Evolutionary conservation across 37 sponge, comb jelly and placozoan genomes (phyloP).

Genomic region (Diacarnus erythraeanus): DNA sequence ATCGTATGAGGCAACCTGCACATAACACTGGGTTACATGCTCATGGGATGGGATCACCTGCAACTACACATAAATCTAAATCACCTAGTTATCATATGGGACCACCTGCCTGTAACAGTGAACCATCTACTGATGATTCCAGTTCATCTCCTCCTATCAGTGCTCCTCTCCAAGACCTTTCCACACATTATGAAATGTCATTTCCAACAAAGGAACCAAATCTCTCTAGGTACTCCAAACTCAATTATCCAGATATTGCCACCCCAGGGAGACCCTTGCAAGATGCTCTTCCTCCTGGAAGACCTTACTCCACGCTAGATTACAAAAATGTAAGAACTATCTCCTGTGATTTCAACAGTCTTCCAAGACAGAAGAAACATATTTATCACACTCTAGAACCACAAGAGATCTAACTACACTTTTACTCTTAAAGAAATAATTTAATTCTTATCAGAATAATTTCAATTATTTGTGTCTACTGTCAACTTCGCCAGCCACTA

Average conservation of each 20-base stretch:
- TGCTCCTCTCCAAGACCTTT: too few species aligned
- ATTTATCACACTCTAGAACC: constrained; percentile 5
- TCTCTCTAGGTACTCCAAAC: neutral
- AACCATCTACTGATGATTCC: too few species aligned
- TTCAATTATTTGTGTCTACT: too few species aligned
- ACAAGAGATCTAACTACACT: neutral
- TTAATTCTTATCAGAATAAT: too few species aligned
- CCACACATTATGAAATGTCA: neutral
- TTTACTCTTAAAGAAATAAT: neutral
- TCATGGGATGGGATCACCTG: too few species aligned
- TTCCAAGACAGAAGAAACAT: neutral
- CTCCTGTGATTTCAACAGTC: neutral
- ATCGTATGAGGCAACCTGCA: too few species aligned
- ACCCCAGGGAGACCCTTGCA: neutral
- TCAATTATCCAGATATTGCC: neutral
- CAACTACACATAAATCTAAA: too few species aligned
- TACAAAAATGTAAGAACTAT: neutral
- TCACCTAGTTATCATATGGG: too few species aligned
- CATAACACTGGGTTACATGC: too few species aligned
- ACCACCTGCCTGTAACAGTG: too few species aligned
- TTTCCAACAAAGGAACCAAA: neutral
- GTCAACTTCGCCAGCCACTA: too few species aligned
- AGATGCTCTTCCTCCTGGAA: neutral
- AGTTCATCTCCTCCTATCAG: too few species aligned
- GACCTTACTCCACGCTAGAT: neutral